A percentile compares a stretch with the other conserved stretches of the same genome.
These are phyloP conservation scores for Dicyrtomina minuta DNA, from an alignment of 2,888 invertebrate genomes.

Conservation along the genomic window DNA sequence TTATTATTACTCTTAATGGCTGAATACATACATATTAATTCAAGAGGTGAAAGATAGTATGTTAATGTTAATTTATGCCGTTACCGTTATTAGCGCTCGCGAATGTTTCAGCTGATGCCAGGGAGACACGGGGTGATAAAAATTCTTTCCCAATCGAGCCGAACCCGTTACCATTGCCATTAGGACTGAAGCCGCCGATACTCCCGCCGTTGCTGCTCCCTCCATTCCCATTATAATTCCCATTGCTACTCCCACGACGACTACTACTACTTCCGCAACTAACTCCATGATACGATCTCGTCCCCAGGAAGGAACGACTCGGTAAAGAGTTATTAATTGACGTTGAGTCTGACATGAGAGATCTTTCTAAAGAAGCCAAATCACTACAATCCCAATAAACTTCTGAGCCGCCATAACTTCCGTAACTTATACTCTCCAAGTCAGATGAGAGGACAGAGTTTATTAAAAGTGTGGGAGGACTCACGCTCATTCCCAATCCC, in stretches of 20 bases:
- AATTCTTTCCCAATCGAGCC: conserved; percentile 9
- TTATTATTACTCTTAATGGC: too few relatives aligned
- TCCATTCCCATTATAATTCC: too few relatives aligned
- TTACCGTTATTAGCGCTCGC: conserved; percentile 34
- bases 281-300: conserved; percentile 24
- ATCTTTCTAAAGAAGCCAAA: conserved; percentile 38
- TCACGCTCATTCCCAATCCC: conserved; percentile 31
- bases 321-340: conserved; percentile 35
- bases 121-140: conserved; percentile 36
- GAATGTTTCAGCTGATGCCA: conserved; percentile 41
- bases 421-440: conserved; percentile 33
- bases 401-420: conserved; percentile 32
- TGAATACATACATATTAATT: conserved; percentile 9
- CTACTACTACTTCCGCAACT: neutral
- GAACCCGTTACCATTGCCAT: neutral
- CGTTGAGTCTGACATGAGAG: conserved; percentile 35
- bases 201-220: conserved; percentile 23
- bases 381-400: conserved; percentile 49
- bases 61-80: conserved; percentile 10
- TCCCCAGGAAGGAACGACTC: conserved; percentile 27
- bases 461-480: conserved; percentile 35
- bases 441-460: conserved; percentile 38
- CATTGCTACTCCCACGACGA: conserved; percentile 11
- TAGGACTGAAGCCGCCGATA: conserved; percentile 19
- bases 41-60: neutral